Conservation (phyloP, 2,797 vertebrate species). For the Alosa sapidissima region DNA sequence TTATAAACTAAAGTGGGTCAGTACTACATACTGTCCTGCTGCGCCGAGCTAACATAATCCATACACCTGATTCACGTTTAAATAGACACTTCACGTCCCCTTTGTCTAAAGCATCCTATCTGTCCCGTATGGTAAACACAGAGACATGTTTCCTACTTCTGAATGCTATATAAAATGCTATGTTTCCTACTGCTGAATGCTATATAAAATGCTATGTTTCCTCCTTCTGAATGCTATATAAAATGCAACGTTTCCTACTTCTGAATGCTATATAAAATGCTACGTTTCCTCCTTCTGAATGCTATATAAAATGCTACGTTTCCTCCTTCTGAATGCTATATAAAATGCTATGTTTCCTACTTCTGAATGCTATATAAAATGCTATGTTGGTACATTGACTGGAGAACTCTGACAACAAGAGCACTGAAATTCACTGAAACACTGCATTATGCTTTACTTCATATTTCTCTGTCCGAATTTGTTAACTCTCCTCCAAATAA, state of each 20-base stretch:
- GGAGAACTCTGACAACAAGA: not conserved
- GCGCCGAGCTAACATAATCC: not conserved
- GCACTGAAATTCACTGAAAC: not conserved
- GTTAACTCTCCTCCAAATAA: not conserved
- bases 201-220: not conserved
- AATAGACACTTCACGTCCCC: not conserved
- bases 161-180: not conserved
- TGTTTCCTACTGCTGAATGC: too few relatives aligned
- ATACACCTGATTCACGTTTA: not conserved
- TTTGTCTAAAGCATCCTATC: not conserved
- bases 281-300: not conserved
- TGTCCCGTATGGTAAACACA: not conserved
- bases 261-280: not conserved
- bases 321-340: not conserved
- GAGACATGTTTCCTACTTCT: not conserved
- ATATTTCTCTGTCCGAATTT: too few relatives aligned
- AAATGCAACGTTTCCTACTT: not conserved
- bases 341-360: not conserved
- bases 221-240: too few relatives aligned
- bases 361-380: not conserved
- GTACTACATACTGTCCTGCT: not conserved
- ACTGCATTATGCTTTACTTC: not conserved
- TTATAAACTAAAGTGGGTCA: constrained; percentile 13
- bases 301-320: not conserved
- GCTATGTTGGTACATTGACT: not conserved